Base-by-base conservation (phyloP, 1,140 invertebrate species). In the Conus ventricosus region DNA sequence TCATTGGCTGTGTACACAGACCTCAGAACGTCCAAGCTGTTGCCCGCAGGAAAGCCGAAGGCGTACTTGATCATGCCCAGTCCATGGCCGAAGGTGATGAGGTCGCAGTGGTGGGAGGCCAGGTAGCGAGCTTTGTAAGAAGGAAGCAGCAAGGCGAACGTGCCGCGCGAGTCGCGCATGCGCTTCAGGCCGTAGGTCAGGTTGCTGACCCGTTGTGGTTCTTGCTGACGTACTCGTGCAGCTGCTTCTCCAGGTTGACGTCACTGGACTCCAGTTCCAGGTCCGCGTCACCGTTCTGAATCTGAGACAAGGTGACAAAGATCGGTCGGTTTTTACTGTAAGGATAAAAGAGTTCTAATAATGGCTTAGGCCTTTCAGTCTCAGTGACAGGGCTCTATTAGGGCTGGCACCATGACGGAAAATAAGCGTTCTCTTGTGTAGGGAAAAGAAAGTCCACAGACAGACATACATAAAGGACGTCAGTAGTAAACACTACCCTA, bases 201-300 rank as follows among this genome's bases (percentile, higher is more conserved):
- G 57, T 39, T 78, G n/a, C 85, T n/a, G 8, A 87, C 85, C 85
- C 85, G 85, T 87, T 87, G 54, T 87, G 85, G 51, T 39, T 71
- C 20, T 13, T 11, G 63, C 71, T 75, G 51, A 87, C 85, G 53
- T 87, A 87, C 75, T 87, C 85, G 85, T 78, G 54, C 71, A 87
- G 67, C 23, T 78, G 67, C 13, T 76, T 87, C 71, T 76, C 71
- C 75, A 87, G 20, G 75, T 87, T 75, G 23, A 75, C 75, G 23
- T 67, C 27, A 54, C 85, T 87, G 51, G n/a, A 27, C 27, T 71
- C 20, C 71, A 87, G 85, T 20, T 78, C 75, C 71, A 87, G 54
- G 85, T 87, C 85, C 17, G 75, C 75, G 10, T 87, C 85, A n/a
- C 85, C 71, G 85, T 78, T 75, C 15, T 71, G 71, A 17, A 87